A percentile compares a stretch with the other conserved stretches of the same genome.
Evolutionary conservation across 1,140 invertebrate genomes (phyloP).

Genomic region (Steinernema feltiae): DNA sequence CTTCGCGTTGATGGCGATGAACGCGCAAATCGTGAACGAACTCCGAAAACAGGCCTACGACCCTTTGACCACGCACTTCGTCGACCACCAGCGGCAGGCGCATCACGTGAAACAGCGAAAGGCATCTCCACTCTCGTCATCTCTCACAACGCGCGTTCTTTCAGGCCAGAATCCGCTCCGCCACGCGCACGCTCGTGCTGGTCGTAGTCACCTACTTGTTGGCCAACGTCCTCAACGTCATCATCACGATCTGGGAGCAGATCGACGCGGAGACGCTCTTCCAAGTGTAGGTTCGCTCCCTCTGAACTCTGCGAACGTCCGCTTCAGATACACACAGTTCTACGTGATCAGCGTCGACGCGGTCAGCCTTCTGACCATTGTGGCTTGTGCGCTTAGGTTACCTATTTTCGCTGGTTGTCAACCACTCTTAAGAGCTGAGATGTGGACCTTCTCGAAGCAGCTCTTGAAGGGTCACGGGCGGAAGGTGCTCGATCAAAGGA

Average conservation of each 20-base stretch:
- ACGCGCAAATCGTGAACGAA: constrained; percentile 46
- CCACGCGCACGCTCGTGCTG: constrained; percentile 50
- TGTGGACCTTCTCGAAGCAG: constrained; percentile 33
- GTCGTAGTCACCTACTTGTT: constrained; percentile 52
- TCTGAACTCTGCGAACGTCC: not conserved
- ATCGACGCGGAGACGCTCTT: constrained; percentile 43
- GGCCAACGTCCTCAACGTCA: constrained; percentile 55
- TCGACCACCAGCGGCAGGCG: not conserved
- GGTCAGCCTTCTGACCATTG: constrained; percentile 45
- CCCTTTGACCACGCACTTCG: constrained; percentile 35
- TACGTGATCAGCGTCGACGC: constrained; percentile 46
- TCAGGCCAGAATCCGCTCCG: constrained; percentile 45
- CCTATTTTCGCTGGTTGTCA: constrained; percentile 47
- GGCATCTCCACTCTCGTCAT: constrained; percentile 31
- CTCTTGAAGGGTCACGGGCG: not conserved
- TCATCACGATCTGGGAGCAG: constrained; percentile 53
- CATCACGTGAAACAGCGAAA: constrained; percentile 31
- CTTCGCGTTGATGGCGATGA: constrained; percentile 48
- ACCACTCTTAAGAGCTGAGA: constrained; percentile 37
- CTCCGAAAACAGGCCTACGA: constrained; percentile 3
- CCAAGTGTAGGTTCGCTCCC: not conserved
- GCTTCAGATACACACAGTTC: constrained; percentile 20
- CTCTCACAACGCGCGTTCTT: constrained; percentile 1
- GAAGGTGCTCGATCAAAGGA: not conserved
- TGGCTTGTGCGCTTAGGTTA: constrained; percentile 50